Conservation (phyloP, 2,113 vertebrate genomes). For the Sylvilagus bachmani region DNA sequence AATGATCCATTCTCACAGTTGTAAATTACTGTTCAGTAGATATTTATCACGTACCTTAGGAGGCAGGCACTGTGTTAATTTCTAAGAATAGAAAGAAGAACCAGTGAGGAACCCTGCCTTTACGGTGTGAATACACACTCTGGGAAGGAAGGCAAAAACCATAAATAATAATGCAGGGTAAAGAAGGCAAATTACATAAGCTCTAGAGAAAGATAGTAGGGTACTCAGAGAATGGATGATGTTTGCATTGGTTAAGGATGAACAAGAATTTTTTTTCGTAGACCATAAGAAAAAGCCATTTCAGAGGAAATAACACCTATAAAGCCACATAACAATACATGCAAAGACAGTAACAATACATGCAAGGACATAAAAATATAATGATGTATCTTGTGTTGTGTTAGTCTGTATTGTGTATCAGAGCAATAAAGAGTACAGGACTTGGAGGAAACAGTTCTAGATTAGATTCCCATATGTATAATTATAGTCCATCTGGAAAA, state of each 20-base stretch:
- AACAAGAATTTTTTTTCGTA: slow-evolving; percentile 2
- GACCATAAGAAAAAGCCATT: not conserved
- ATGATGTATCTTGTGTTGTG: too few relatives aligned
- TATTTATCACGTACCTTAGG: not conserved
- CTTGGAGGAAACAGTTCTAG: not conserved
- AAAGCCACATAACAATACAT: not conserved
- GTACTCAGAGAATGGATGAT: not conserved
- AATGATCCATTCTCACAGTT: not conserved
- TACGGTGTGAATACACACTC: not conserved
- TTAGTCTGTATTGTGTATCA: not conserved
- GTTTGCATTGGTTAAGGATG: not conserved
- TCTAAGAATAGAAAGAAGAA: slow-evolving; percentile 28
- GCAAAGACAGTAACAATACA: not conserved
- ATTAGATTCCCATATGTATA: not conserved
- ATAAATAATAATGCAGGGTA: not conserved
- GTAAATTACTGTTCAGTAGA: not conserved
- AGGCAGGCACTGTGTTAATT: not conserved
- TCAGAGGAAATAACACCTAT: not conserved
- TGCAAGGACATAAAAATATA: not conserved
- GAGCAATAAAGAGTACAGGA: not conserved
- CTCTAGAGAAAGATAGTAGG: not conserved
- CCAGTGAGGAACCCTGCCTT: not conserved
- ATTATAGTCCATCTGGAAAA: not conserved
- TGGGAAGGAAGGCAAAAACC: not conserved
- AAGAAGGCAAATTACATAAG: not conserved